A percentile compares a stretch with the other conserved stretches of the same genome.
These are phyloP conservation scores for Pseudochirops corinnae DNA, from an alignment of 2,797 vertebrate genomes.

Conservation along the genomic window DNA sequence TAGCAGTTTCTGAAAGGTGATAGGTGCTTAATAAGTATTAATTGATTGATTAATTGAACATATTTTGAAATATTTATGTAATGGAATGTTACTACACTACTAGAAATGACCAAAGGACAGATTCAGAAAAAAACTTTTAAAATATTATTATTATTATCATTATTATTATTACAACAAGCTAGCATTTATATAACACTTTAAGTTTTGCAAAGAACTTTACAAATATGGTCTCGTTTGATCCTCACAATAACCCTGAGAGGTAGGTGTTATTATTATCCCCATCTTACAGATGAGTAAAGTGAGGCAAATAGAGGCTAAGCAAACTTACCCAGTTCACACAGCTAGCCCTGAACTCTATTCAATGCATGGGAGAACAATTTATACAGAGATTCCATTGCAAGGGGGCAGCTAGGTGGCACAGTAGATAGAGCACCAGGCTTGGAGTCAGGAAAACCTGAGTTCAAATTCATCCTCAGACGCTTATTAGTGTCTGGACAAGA, in stretches of 20 bases:
- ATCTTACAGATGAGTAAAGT: not conserved
- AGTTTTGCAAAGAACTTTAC: not conserved
- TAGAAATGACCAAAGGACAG: not conserved
- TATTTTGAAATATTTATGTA: not conserved
- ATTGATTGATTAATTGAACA: not conserved
- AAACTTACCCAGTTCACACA: not conserved
- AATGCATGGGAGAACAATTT: not conserved
- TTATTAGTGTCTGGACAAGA: not conserved
- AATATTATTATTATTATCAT: too few species aligned
- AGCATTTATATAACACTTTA: not conserved
- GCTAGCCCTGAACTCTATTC: not conserved
- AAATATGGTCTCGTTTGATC: not conserved
- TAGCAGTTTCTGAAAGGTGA: accelerated
- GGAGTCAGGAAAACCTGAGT: not conserved
- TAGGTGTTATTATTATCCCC: not conserved
- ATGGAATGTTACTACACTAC: not conserved
- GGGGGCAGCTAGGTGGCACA: not conserved
- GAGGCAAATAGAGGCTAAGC: not conserved
- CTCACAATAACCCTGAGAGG: not conserved
- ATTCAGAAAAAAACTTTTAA: not conserved
- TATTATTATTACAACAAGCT: not conserved
- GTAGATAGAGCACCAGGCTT: too few species aligned
- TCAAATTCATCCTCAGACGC: not conserved
- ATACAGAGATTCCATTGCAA: not conserved
- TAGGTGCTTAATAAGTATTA: not conserved